Base-by-base conservation (phyloP, 53 echinoderm and acorn worm species). In the Hippasteria phrygiana region DNA sequence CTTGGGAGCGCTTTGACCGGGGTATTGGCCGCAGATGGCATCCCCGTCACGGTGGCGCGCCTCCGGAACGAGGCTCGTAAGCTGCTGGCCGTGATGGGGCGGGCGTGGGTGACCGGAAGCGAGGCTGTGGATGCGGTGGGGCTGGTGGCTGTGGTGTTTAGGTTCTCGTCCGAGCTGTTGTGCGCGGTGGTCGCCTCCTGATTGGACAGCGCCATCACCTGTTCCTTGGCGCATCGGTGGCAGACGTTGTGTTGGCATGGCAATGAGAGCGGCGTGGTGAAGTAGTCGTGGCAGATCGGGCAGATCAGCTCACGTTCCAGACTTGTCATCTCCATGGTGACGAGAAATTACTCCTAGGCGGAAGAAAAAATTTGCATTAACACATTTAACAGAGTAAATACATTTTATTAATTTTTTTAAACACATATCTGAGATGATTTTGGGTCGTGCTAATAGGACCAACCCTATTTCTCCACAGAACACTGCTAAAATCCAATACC, bases 161-260 rank as follows among this genome's bases (percentile, higher is more conserved):
- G 66, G 43, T 66, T 79, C 26, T 71, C 85, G 3, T 46, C 46
- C 7, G 85, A 85, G 56, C 71, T 79, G 72, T 74, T 36, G 35
- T 71, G 45, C 12, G 28, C 43, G 14, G 42, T 4, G 39, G 87
- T 22, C 71, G 35, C 10, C n/a, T 18, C 71, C 22, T 32, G 83
- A 51, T 28, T 18, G 69, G 76, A 41, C 38, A 16, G 9, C 88
- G 55, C 18, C 42, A 87, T 55, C 73, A 92, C 87, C 83, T 87
- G 88, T 39, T 94, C 90, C 73, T 92, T 93, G 54, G 96, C 96
- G 72, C 99, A 98, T 62, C 88, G 89, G 50, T 98, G 99, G 83
- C 99, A 98, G 31, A 98, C 91, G 69, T 98, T 98, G 85, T 98
- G 99, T 48, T 98, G 94, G 88, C 99, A 98, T 46, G 99, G 99